phyloP scores from a whole-genome alignment of 2,113 vertebrate species.

The Macrotus californicus region DNA sequence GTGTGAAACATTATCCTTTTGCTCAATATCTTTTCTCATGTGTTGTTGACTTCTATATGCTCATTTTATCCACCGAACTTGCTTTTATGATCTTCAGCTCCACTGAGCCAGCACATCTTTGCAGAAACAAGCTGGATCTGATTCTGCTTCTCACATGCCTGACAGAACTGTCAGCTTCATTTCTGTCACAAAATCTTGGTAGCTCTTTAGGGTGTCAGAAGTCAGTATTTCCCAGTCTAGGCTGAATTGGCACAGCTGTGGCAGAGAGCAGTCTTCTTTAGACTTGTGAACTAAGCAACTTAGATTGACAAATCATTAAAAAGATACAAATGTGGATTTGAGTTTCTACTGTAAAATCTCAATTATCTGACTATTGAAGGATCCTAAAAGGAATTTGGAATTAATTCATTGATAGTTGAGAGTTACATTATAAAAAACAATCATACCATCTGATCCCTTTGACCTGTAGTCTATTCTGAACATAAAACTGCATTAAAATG shows the following conservation, averaged over 20 bases:
- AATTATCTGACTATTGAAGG: not conserved
- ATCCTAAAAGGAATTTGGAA: not conserved
- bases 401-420: conserved; percentile 5
- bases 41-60: not conserved
- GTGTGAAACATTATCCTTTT: not conserved
- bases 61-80: conserved; percentile 10
- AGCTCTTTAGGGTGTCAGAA: conserved; percentile 57
- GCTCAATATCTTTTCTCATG: not conserved
- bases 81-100: conserved; percentile 23
- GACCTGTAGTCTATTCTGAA: not conserved
- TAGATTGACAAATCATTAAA: conserved; percentile 48
- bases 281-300: conserved; percentile 51
- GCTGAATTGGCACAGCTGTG: conserved; percentile 54
- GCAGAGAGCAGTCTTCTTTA: conserved; percentile 31
- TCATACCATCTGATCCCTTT: not conserved
- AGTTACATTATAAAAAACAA: not conserved
- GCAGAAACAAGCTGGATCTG: conserved; percentile 30
- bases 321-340: conserved; percentile 37
- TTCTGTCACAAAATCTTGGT: conserved; percentile 46
- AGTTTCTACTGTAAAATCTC: conserved; percentile 30
- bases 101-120: conserved; percentile 33
- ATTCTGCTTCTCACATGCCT: conserved; percentile 54
- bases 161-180: conserved; percentile 58
- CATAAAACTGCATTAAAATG: not conserved
- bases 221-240: conserved; percentile 32